phyloP scores from a whole-genome alignment of 2,888 invertebrate genomes.

The Cinara cedri region DNA sequence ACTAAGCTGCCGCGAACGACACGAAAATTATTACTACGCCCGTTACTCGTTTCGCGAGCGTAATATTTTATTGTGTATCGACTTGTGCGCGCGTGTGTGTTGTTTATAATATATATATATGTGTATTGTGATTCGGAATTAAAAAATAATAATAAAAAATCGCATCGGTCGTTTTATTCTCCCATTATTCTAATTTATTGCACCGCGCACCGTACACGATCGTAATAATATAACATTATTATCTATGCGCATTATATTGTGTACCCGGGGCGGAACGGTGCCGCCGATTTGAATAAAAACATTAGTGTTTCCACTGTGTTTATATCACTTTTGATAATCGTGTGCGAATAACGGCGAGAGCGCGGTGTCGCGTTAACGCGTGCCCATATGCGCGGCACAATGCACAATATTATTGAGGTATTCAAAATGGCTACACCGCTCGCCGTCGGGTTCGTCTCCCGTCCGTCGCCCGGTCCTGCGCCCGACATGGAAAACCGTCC shows the following conservation, averaged over 20 bases:
- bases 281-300: slow-evolving; percentile 50
- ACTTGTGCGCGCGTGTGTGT: neutral
- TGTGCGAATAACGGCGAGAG: slow-evolving; percentile 44
- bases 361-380: slow-evolving; percentile 24
- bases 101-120: neutral
- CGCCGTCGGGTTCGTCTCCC: neutral
- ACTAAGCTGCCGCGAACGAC: too few relatives aligned
- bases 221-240: neutral
- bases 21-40: too few relatives aligned
- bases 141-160: too few relatives aligned
- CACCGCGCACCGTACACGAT: neutral
- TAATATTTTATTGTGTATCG: too few relatives aligned
- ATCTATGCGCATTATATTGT: slow-evolving; percentile 16
- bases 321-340: slow-evolving; percentile 12
- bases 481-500: too few relatives aligned
- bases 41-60: too few relatives aligned
- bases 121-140: slow-evolving; percentile 4
- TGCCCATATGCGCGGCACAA: too few relatives aligned
- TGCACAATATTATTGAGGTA: slow-evolving; percentile 33
- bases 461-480: neutral
- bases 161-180: neutral
- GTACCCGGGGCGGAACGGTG: slow-evolving; percentile 31
- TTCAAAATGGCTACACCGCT: slow-evolving; percentile 46
- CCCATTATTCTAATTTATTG: slow-evolving; percentile 27
- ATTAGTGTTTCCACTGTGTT: slow-evolving; percentile 35